Evolutionary conservation across 2,797 vertebrate genomes (phyloP).

Genomic region (Enteromius thamalakanensis): DNA sequence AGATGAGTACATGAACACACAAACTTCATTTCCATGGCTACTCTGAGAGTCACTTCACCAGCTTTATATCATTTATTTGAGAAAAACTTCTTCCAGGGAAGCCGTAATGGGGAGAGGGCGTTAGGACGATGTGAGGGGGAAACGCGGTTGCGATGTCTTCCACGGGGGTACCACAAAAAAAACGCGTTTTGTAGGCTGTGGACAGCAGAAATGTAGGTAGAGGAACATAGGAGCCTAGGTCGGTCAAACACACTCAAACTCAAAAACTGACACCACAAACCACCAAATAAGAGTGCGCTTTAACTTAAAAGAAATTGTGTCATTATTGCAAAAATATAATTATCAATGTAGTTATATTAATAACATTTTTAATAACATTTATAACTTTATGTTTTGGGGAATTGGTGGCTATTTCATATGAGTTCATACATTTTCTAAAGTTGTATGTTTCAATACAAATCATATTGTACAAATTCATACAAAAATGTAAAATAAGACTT

Average conservation of each 20-base stretch:
- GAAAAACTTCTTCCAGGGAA: not conserved
- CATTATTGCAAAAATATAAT: not conserved
- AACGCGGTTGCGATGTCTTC: too few species aligned
- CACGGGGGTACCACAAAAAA: too few species aligned
- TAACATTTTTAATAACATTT: too few species aligned
- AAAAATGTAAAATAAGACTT: not conserved
- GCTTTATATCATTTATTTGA: not conserved
- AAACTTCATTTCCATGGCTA: not conserved
- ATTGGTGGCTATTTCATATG: not conserved
- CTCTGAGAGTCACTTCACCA: not conserved
- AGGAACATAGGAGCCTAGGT: too few species aligned
- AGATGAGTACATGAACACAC: not conserved
- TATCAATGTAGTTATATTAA: too few species aligned
- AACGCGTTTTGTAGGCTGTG: too few species aligned
- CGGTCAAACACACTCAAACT: not conserved
- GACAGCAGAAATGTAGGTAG: too few species aligned
- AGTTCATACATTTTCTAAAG: too few species aligned
- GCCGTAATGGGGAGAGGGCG: too few species aligned
- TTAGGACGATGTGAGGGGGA: too few species aligned
- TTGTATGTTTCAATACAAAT: not conserved
- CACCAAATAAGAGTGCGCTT: not conserved
- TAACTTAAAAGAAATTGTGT: not conserved
- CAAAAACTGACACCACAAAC: not conserved
- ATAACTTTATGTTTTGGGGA: not conserved
- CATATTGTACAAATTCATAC: not conserved